Evolutionary conservation across 2,888 invertebrate species (phyloP).

Genomic region (Calliphora vomitoria): DNA sequence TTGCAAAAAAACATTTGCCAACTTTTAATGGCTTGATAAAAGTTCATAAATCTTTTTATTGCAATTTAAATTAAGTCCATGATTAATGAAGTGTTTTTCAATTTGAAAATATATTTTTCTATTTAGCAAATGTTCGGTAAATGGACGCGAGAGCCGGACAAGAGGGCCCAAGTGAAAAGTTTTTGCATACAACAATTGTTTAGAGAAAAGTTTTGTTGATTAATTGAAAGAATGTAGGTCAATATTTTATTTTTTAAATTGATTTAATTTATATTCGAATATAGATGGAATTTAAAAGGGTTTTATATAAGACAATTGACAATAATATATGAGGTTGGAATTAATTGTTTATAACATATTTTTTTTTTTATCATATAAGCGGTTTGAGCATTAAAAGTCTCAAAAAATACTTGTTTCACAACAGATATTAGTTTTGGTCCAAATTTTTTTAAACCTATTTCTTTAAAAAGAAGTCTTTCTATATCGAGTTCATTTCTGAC

Average conservation of each 20-base stretch:
- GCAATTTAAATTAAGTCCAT: conserved; percentile 63
- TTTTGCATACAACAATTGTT: neutral
- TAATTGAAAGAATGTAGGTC: conserved; percentile 32
- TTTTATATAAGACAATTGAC: too few species aligned
- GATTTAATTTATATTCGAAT: too few species aligned
- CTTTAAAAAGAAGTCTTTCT: too few species aligned
- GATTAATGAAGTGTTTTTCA: conserved; percentile 58
- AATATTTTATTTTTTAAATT: neutral
- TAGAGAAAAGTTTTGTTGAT: neutral
- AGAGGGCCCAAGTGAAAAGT: neutral
- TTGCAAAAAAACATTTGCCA: conserved; percentile 66
- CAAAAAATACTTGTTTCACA: too few species aligned
- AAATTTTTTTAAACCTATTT: too few species aligned
- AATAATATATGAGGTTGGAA: too few species aligned
- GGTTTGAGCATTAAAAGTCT: too few species aligned
- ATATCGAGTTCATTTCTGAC: too few species aligned
- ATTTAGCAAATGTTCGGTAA: neutral
- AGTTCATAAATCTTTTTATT: conserved; percentile 70
- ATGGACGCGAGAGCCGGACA: neutral
- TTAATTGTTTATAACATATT: too few species aligned
- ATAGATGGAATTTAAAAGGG: too few species aligned
- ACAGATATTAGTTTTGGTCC: too few species aligned
- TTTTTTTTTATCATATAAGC: too few species aligned
- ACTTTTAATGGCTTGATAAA: conserved; percentile 64
- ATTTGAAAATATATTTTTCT: neutral